Evolutionary conservation across 1,140 invertebrate species (phyloP), one percentile per base, ranked within the genome.

Genomic region (Panulirus ornatus): DNA sequence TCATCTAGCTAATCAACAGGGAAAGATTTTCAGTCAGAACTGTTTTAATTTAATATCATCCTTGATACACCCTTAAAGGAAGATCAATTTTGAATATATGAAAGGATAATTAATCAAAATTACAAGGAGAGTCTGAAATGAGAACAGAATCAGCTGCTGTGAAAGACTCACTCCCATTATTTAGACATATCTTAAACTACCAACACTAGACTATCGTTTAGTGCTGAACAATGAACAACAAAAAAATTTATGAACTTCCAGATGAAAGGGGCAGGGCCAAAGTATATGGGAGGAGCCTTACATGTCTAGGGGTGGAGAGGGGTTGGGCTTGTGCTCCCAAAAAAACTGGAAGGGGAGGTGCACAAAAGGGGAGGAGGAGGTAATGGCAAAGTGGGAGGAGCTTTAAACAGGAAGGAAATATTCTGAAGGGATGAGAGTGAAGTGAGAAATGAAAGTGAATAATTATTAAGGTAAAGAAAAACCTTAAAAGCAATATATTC

Each of bases 271-370:
- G 58, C n/a, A 6, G 58, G 58, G 30, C n/a, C 58, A 8, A 2
- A 27, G 58, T 47, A 19, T 66, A 66, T 27, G 58, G 58, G 58
- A 3, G 58, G 58, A 30, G 58, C 27, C 22, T 66, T 6, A 66
- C 27, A 27, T 66, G 58, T 27, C 27, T 66, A 66, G 58, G 58
- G 58, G 58, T 30, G 58, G 58, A 27, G 30, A 66, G 58, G 58
- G 58, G 58, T 66, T 66, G 58, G 58, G 58, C 22, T 66, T 66
- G 30, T 66, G 16, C 58, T 66, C 58, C 16, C 30, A 66, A 66
- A 66, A 66, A 66, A 34, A n/a, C 30, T 66, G 58, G 58, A 66
- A 66, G 58, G 58, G 58, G 58, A 66, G 58, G 58, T 5, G 6
- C 58, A 66, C 5, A 66, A 11, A 11, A 11, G 44, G 44, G 5